Conservation (phyloP, 2,113 vertebrate species). For the Arenaria interpres region DNA sequence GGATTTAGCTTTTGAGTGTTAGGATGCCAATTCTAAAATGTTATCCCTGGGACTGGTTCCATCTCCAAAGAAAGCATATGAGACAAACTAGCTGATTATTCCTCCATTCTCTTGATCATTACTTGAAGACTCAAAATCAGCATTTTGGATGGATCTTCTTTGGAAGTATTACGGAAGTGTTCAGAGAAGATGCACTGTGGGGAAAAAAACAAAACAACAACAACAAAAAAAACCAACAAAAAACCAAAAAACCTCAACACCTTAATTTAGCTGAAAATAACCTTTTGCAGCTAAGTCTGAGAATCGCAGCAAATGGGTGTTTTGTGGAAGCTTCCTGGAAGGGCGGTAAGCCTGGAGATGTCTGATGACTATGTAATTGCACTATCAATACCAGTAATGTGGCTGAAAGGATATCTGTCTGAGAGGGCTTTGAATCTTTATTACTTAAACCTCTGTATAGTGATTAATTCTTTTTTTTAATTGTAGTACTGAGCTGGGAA, state of each 20-base stretch:
- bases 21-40: background rate
- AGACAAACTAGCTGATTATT: background rate
- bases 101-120: background rate
- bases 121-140: background rate
- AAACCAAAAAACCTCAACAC: no score
- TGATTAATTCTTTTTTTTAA: background rate
- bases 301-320: background rate
- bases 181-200: background rate
- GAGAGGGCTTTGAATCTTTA: background rate
- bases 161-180: background rate
- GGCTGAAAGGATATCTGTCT: background rate
- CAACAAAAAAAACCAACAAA: no score
- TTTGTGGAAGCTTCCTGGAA: background rate
- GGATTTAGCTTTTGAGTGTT: background rate
- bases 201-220: no score
- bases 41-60: background rate
- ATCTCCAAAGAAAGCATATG: background rate
- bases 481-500: background rate
- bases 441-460: background rate
- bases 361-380: background rate
- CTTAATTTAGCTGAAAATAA: background rate
- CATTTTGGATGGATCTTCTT: background rate
- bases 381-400: background rate
- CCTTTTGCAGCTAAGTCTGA: background rate
- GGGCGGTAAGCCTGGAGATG: background rate